A percentile compares a stretch with the other conserved stretches of the same genome.
Conservation (phyloP, 2,797 vertebrate species). For the Threskiornis aethiopicus region DNA sequence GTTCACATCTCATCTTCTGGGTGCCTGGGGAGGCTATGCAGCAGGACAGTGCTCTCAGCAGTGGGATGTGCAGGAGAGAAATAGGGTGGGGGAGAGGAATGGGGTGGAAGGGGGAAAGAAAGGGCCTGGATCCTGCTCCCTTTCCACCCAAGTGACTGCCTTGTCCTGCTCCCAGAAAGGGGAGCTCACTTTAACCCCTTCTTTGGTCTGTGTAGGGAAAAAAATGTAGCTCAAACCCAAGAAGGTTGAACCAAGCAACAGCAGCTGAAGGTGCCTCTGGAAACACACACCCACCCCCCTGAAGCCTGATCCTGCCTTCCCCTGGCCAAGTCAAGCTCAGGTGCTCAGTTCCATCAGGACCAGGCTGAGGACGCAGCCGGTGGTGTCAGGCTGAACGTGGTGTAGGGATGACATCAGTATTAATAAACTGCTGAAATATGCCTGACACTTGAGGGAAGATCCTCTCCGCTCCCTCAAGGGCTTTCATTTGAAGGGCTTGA, state of each 20-base stretch:
- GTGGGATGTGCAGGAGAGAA: neutral
- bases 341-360: neutral
- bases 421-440: neutral
- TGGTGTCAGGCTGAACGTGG: accelerated
- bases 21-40: neutral
- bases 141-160: neutral
- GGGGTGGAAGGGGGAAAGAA: neutral
- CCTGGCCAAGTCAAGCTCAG: neutral
- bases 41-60: neutral
- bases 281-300: neutral
- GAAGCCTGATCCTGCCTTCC: neutral
- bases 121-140: neutral
- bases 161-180: neutral
- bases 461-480: neutral
- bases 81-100: neutral
- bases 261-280: neutral
- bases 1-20: neutral
- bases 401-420: neutral
- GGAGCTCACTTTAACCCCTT: neutral
- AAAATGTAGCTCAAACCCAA: accelerated
- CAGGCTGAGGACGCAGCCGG: accelerated
- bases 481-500: slow-evolving; percentile 18
- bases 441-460: slow-evolving; percentile 9
- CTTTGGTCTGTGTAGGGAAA: neutral
- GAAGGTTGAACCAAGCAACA: neutral